A percentile compares a stretch with the other conserved stretches of the same genome.
Evolutionary conservation across 2,113 vertebrate species (phyloP).

Genomic region (Dicaeum eximium): DNA sequence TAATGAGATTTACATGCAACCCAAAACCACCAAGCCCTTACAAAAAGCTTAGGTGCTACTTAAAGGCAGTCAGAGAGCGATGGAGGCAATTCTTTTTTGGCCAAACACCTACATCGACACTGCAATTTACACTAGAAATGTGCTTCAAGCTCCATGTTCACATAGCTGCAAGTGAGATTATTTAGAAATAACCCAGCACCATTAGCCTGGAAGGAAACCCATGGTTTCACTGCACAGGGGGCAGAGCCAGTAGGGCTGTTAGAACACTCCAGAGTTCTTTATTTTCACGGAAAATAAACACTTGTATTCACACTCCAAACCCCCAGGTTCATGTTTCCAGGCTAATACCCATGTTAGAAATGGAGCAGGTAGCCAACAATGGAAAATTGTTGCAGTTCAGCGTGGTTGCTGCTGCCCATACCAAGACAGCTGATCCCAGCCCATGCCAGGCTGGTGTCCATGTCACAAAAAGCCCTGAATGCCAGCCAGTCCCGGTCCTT

Average conservation of each 20-base stretch:
- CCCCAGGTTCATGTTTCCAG: background rate
- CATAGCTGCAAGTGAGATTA: background rate
- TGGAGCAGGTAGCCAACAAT: background rate
- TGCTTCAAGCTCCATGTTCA: background rate
- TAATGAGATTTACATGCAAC: slow-evolving; percentile 61
- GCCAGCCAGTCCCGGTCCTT: background rate
- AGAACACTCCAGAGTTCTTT: background rate
- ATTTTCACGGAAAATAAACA: slow-evolving; percentile 62
- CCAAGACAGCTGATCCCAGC: fast-evolving
- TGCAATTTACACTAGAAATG: slow-evolving; percentile 28
- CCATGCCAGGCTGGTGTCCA: background rate
- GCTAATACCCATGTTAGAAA: background rate
- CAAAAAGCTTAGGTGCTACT: slow-evolving; percentile 56
- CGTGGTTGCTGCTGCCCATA: background rate
- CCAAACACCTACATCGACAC: background rate
- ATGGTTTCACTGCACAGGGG: background rate
- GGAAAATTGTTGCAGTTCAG: background rate
- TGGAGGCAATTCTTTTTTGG: slow-evolving; percentile 42
- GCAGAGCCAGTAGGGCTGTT: slow-evolving; percentile 20
- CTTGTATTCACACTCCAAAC: background rate
- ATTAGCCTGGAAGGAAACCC: background rate
- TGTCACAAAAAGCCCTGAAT: background rate
- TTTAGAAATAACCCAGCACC: background rate
- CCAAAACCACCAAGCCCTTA: slow-evolving; percentile 49
- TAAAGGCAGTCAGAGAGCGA: slow-evolving; percentile 56